Base-by-base conservation (phyloP, 2,888 invertebrate genomes). In the Eumerus sabulonum region DNA sequence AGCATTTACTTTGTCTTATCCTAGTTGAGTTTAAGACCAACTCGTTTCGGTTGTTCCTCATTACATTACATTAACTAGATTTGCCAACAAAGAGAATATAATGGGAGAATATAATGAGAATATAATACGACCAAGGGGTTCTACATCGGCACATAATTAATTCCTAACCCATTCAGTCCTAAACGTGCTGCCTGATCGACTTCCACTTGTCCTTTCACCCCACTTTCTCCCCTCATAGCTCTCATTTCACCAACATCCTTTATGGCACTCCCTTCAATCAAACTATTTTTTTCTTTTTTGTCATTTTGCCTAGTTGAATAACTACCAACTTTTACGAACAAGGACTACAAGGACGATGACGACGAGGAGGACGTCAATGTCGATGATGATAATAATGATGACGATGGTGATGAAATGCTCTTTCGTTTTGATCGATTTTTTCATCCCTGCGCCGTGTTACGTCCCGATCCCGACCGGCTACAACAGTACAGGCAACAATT, bases 371-470 rank as follows among this genome's bases (percentile, higher is more conserved):
- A 71, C 18, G 27, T 16, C 35, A 19, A 35, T 13, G 45, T 11
- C 7, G 18, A 42, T 42, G 16, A 40, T 18, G 62, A 50, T 9
- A 16, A 57, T 44, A 44, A 19, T 35, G 63, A 19, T 7, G 11
- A 53, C 45, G 18, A 64, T 17, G 68, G 74, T 79, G 79, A 74
- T 79, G 74, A 74, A 74, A 79, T 64, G 79, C 64, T 79, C 59
- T 60, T 79, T 74, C 79, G 50, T 79, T 74, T 74, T 79, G 64
- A 79, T 79, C 74, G 74, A 79, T 79, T 79, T 79, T 74, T 64
- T 60, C 67, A 68, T 51, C 64, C 70, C 68, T 38, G n/a, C n/a
- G n/a, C n/a, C n/a, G n/a, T n/a, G n/a, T n/a, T n/a, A n/a, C 17
- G 44, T 40, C 54, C 36, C 12, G 42, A 9, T 14, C 36, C n/a